phyloP scores from a whole-genome alignment of 1,140 invertebrate genomes.

The Zaprionus gabonicus region DNA sequence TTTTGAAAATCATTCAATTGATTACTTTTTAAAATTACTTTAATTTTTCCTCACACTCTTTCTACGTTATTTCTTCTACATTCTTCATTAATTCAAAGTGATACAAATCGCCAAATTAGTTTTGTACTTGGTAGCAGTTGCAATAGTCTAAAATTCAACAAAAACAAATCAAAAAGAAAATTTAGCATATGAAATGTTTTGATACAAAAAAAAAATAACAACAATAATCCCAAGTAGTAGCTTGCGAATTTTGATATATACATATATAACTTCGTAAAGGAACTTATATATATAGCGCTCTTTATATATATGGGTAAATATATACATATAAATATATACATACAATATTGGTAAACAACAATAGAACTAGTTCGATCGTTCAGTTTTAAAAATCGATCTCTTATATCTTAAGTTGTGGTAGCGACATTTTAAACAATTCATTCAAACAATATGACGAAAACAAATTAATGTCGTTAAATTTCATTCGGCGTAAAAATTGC shows the following conservation, averaged over 20 bases:
- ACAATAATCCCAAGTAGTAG: conserved; percentile 67
- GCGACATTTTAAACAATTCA: conserved; percentile 41
- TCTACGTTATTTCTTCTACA: conserved; percentile 23
- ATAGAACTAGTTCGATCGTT: conserved; percentile 51
- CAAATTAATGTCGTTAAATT: conserved; percentile 33
- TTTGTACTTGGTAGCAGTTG: conserved; percentile 65
- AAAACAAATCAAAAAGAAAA: conserved; percentile 48
- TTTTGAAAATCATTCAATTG: conserved; percentile 29
- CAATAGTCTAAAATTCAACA: conserved; percentile 58
- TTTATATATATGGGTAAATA: conserved; percentile 60
- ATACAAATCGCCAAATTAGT: conserved; percentile 56
- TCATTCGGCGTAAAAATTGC: conserved; percentile 36
- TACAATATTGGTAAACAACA: conserved; percentile 41
- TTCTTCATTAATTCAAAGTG: conserved; percentile 54
- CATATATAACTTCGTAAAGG: conserved; percentile 40
- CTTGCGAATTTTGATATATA: conserved; percentile 74
- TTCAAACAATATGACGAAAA: conserved; percentile 32
- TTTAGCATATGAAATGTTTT: conserved; percentile 69
- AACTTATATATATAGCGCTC: conserved; percentile 53
- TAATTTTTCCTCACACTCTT: conserved; percentile 21
- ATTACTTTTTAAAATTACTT: conserved; percentile 5
- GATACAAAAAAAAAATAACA: conserved; percentile 52
- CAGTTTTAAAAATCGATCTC: conserved; percentile 45
- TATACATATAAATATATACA: conserved; percentile 35
- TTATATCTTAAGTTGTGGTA: conserved; percentile 56